A percentile compares a stretch with the other conserved stretches of the same genome.
These are phyloP conservation scores for Nomada fucata DNA, from an alignment of 2,888 invertebrate genomes.

Conservation along the genomic window DNA sequence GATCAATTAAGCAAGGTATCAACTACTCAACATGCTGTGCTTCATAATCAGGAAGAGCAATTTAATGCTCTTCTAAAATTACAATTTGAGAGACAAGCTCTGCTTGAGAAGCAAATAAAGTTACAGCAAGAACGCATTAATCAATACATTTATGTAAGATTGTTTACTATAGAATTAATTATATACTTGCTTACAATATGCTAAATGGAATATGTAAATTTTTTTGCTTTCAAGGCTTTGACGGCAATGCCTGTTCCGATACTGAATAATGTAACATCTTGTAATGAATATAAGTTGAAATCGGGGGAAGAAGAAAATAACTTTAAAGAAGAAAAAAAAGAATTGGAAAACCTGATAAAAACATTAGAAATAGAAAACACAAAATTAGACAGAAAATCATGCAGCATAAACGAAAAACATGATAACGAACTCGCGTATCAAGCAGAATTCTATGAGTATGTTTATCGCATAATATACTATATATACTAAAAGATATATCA, in stretches of 20 bases:
- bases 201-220: background rate
- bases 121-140: conserved; percentile 79
- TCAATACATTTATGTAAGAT: conserved; percentile 77
- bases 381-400: conserved; percentile 76
- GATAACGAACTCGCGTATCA: conserved; percentile 78
- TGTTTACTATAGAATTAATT: conserved; percentile 6
- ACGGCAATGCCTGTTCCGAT: conserved; percentile 73
- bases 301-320: conserved; percentile 39
- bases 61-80: conserved; percentile 76
- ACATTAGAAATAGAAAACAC: conserved; percentile 77
- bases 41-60: conserved; percentile 77
- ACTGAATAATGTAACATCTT: conserved; percentile 44
- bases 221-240: conserved; percentile 70
- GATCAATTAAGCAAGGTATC: conserved; percentile 75
- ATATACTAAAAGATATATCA: background rate
- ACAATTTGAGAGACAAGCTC: conserved; percentile 78
- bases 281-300: conserved; percentile 32
- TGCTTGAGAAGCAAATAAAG: conserved; percentile 79
- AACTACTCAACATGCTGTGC: conserved; percentile 72
- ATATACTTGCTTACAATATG: conserved; percentile 1
- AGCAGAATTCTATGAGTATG: conserved; percentile 80
- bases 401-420: conserved; percentile 77
- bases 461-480: conserved; percentile 20
- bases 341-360: conserved; percentile 70
- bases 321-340: conserved; percentile 55